These are phyloP conservation scores for Lordiphosa collinella DNA, from an alignment of 1,140 invertebrate species.

Conservation along the genomic window DNA sequence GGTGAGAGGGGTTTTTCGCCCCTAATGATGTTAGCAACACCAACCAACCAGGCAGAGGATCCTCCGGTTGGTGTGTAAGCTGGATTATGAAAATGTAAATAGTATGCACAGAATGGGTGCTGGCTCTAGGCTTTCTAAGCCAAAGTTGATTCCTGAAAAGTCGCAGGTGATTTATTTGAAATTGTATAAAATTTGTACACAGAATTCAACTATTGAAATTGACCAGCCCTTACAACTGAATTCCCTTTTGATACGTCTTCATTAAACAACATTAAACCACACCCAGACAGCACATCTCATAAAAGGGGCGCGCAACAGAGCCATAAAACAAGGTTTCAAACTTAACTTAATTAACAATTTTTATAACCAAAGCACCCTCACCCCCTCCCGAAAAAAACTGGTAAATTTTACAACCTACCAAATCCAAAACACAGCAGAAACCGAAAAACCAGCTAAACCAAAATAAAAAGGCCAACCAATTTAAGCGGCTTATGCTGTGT, in stretches of 20 bases:
- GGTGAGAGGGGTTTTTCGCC: conserved; percentile 3
- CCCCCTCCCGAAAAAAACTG: neutral
- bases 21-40: conserved; percentile 54
- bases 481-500: conserved; percentile 49
- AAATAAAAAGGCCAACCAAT: conserved; percentile 42
- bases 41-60: conserved; percentile 9
- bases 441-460: conserved; percentile 17
- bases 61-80: conserved; percentile 1
- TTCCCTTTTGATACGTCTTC: conserved; percentile 26
- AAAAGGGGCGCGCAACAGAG: conserved; percentile 24
- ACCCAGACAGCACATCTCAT: conserved; percentile 16
- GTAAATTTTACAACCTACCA: conserved; percentile 32
- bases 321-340: conserved; percentile 60
- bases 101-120: conserved; percentile 13
- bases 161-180: neutral
- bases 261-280: conserved; percentile 18
- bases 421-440: conserved; percentile 30
- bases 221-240: conserved; percentile 1
- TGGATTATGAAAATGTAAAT: conserved; percentile 19
- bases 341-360: conserved; percentile 68
- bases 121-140: neutral
- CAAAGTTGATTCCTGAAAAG: neutral
- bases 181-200: no score
- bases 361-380: conserved; percentile 33
- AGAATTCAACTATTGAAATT: no score